phyloP scores from a whole-genome alignment of 2,888 invertebrate species.

The Nesidiocoris tenuis region DNA sequence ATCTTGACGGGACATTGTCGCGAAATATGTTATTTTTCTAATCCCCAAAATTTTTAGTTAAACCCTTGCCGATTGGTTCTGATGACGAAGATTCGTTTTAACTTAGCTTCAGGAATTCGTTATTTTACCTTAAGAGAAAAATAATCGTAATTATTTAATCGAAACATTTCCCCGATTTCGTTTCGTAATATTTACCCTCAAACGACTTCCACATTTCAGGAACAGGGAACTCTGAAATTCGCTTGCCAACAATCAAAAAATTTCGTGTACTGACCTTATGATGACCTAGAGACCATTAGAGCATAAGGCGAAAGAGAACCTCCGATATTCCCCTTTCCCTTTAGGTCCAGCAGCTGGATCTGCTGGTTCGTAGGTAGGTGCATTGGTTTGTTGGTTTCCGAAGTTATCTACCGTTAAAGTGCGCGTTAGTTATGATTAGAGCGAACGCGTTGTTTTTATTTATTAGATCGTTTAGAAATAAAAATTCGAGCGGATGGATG shows the following conservation, averaged over 20 bases:
- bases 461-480: not conserved
- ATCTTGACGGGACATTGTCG: no score
- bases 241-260: conserved; percentile 34
- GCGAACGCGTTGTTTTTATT: not conserved
- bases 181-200: no score
- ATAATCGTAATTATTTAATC: no score
- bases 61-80: no score
- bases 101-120: no score
- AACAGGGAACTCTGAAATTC: not conserved
- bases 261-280: conserved; percentile 24
- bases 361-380: not conserved
- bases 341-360: not conserved
- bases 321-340: not conserved
- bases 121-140: no score
- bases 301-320: not conserved
- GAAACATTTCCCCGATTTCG: no score
- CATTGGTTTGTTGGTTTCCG: not conserved
- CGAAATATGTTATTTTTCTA: no score
- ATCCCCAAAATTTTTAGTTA: no score
- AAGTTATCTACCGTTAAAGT: no score
- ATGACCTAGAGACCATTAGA: conserved; percentile 37
- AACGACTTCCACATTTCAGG: no score
- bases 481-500: not conserved
- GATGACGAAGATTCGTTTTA: no score
- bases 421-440: not conserved